A percentile compares a stretch with the other conserved stretches of the same genome.
Evolutionary conservation across 1,140 invertebrate species (phyloP).

Genomic region (Cydia splendana): DNA sequence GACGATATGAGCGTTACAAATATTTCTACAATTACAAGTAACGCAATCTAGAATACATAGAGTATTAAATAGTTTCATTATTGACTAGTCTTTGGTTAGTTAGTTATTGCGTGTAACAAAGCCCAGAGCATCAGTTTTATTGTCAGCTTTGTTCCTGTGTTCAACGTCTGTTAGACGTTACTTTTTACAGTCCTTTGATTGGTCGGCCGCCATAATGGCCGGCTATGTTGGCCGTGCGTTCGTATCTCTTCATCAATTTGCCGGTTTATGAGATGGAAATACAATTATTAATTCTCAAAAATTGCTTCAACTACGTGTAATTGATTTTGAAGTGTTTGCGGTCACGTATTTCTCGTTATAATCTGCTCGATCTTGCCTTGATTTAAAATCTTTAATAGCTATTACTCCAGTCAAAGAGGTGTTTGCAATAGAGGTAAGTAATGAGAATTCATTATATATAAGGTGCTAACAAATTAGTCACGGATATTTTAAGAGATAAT

Average conservation of each 20-base stretch:
- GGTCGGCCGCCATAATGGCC: background rate
- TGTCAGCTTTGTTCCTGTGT: slow-evolving; percentile 22
- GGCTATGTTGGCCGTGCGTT: background rate
- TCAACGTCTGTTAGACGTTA: slow-evolving; percentile 12
- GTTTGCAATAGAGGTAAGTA: background rate
- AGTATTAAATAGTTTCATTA: background rate
- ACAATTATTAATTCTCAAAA: background rate
- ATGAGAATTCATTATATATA: no score
- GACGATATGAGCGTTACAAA: no score
- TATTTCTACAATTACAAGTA: no score
- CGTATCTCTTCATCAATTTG: background rate
- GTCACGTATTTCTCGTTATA: background rate
- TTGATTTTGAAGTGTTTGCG: slow-evolving; percentile 6
- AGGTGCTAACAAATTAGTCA: no score
- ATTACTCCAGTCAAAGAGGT: background rate
- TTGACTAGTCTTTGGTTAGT: background rate
- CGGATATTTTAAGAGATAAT: no score
- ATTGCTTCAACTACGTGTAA: background rate
- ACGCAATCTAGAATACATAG: no score
- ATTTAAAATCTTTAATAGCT: background rate
- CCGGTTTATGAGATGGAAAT: background rate
- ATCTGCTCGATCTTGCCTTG: slow-evolving; percentile 7
- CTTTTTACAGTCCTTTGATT: slow-evolving; percentile 13
- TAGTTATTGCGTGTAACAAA: slow-evolving; percentile 6
- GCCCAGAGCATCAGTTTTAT: slow-evolving; percentile 24